Evolutionary conservation across 2,888 invertebrate genomes (phyloP), one percentile per base, ranked within the genome.

Genomic region (Vannuccia rotundouncinata): DNA sequence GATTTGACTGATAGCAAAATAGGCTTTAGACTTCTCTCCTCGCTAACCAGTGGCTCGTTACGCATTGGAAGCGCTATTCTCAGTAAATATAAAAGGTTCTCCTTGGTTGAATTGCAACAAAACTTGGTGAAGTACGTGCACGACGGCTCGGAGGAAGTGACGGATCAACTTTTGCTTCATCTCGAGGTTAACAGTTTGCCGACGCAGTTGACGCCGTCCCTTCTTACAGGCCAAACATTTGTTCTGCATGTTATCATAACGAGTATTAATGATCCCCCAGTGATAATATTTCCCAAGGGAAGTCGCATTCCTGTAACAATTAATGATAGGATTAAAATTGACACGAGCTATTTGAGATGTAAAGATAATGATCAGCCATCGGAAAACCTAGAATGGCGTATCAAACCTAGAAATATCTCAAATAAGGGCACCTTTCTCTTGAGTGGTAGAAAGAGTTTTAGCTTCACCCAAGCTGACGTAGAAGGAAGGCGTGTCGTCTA

Each of bases 81-180:
- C 22, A 27, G 66, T 5, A 66, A 66, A 22, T 66, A 66, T 27
- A 66, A 66, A 27, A 66, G 66, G 2, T 66, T 66, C 25, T 66
- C 66, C 2, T 22, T 66, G 5, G 66, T 66, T 5, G 66, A 66
- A 27, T 22, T 66, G 66, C 66, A 66, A 22, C 66, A 66, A 22
- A 22, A 22, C 25, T 27, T 66, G 66, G 66, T 66, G 17, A 66
- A 66, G 22, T 66, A 66, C 25, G 66, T 66, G 2, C 66, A 66
- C 22, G 66, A 66, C 25, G 66, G 66, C 10, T 66, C 66, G 13
- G 66, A 66, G 66, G 66, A 66, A 22, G 66, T 66, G 66, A 66
- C 66, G 2, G 66, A 66, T 27, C 13, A 66, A 27, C 66, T 66
- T 5, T 27, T 66, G 66, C 66, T 66, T 66, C 66, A 66, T 22